phyloP scores from a whole-genome alignment of 2,888 invertebrate species.

The Tipula helvola region DNA sequence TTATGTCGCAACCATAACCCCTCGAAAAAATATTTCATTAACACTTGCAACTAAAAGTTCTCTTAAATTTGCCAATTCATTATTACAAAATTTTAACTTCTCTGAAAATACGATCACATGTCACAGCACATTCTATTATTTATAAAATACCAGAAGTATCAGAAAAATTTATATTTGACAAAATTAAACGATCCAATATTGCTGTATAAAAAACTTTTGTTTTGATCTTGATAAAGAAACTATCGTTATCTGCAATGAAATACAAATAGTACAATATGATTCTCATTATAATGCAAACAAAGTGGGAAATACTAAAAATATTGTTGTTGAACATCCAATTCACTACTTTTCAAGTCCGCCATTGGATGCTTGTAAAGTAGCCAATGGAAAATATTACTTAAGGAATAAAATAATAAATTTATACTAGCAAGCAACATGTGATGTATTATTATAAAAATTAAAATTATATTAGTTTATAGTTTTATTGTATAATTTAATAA shows the following conservation, averaged over 20 bases:
- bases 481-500: too few species aligned
- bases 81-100: neutral
- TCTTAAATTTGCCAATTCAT: neutral
- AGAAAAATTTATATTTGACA: neutral
- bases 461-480: neutral
- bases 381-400: neutral
- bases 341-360: neutral
- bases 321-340: neutral
- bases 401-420: too few species aligned
- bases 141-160: neutral
- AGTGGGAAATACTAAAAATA: neutral
- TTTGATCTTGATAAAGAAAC: neutral
- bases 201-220: neutral
- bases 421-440: too few species aligned
- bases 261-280: too few species aligned
- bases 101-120: neutral
- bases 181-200: neutral
- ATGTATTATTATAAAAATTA: too few species aligned
- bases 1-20: neutral
- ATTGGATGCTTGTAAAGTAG: neutral
- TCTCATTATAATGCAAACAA: neutral
- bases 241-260: too few species aligned
- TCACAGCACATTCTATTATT: neutral
- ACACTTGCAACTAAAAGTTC: too few species aligned
- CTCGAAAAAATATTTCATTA: neutral